Evolutionary conservation across 2,888 invertebrate genomes (phyloP).

Genomic region (Diloba caeruleocephala): DNA sequence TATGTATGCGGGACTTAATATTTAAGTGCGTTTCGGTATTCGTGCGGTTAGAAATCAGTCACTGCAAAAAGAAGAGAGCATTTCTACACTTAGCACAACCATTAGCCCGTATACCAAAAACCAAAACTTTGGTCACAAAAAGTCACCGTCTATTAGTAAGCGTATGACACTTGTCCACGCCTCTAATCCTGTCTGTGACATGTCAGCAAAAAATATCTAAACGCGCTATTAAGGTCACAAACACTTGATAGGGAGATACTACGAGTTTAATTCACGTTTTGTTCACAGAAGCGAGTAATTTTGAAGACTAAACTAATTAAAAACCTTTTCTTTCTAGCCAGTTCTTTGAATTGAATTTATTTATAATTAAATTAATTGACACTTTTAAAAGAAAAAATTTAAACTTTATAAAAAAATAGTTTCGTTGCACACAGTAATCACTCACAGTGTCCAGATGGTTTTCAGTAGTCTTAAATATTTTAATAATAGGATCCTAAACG

Average conservation of each 20-base stretch:
- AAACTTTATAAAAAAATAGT: too few species aligned
- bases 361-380: too few species aligned
- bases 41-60: conserved; percentile 13
- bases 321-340: too few species aligned
- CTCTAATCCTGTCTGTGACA: conserved; percentile 55
- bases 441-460: too few species aligned
- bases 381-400: too few species aligned
- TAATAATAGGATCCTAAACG: too few species aligned
- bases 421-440: too few species aligned
- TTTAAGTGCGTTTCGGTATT: too few species aligned
- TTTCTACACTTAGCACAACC: conserved; percentile 6
- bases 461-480: too few species aligned
- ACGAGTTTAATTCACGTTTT: conserved; percentile 3
- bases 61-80: conserved; percentile 27
- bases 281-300: background rate
- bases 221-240: conserved; percentile 53
- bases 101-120: conserved; percentile 11
- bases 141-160: conserved; percentile 22
- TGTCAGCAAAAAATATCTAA: conserved; percentile 56
- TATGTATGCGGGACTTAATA: too few species aligned
- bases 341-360: too few species aligned
- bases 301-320: background rate
- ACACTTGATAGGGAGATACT: conserved; percentile 30
- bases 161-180: conserved; percentile 41
- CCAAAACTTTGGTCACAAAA: conserved; percentile 27